Conservation (phyloP, 2,797 vertebrate genomes). For the Yasuhikotakia modesta region DNA sequence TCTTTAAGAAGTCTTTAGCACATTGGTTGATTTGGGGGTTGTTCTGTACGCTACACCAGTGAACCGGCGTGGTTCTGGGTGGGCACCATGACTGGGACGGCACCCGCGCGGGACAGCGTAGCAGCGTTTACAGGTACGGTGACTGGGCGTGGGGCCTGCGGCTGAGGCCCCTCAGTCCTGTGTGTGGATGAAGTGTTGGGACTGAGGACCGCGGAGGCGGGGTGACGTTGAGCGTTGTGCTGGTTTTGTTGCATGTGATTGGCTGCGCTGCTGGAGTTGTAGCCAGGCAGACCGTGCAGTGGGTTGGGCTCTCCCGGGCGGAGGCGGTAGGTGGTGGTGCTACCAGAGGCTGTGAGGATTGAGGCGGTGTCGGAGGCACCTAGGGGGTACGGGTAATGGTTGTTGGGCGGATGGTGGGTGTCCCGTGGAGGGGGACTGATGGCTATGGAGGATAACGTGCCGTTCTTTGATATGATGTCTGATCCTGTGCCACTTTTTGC, state of each 20-base stretch:
- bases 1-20: not conserved
- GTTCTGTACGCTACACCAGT: conserved; percentile 79
- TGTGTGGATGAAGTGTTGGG: conserved; percentile 60
- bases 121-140: conserved; percentile 69
- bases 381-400: conserved; percentile 74
- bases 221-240: conserved; percentile 56
- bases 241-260: conserved; percentile 50
- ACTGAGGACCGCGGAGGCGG: conserved; percentile 44
- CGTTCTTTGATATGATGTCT: conserved; percentile 88
- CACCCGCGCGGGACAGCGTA: conserved; percentile 79
- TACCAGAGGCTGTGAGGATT: conserved; percentile 72
- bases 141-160: conserved; percentile 70
- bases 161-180: conserved; percentile 77
- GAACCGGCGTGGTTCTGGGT: conserved; percentile 89
- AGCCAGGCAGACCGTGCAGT: conserved; percentile 78
- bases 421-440: conserved; percentile 73
- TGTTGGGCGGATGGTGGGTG: conserved; percentile 63
- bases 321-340: conserved; percentile 72
- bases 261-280: conserved; percentile 66
- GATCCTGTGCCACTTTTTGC: conserved; percentile 81
- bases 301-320: conserved; percentile 70
- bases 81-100: conserved; percentile 85
- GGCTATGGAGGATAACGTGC: conserved; percentile 88
- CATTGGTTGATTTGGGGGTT: not conserved
- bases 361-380: conserved; percentile 76